Evolutionary conservation across 2,888 invertebrate species (phyloP), one percentile per base, ranked within the genome.

Genomic region (Athetis lepigone): DNA sequence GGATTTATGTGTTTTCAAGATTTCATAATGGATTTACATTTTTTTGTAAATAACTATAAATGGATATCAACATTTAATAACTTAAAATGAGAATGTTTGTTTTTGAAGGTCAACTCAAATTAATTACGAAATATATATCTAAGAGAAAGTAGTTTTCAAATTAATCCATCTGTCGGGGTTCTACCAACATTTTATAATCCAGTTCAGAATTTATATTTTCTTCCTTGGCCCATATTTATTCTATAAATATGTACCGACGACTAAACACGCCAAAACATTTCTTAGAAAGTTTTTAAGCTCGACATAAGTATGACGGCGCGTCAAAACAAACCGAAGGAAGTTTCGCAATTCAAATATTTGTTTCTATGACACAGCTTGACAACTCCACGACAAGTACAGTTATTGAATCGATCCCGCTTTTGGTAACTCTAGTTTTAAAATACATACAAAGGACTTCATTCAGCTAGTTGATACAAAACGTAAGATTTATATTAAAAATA

Each of bases 311-410:
- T 71, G 78, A 81, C 78, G 70, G 74, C 64, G 52, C 27, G 67
- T 81, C 79, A 81, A 73, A 83, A 78, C 79, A 81, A 50, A 50
- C 27, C 60, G 47, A 54, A 11, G 9, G 54, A 55, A 70, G 55
- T 64, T 64, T 49, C 36, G 8, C 45, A 60, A 27, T 37, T 40
- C 40, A 61, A 61, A 64, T 57, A 42, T 60, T 65, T 62, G 60
- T 67, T 61, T 50, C 19, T 51, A 45, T 62, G 54, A 45, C 29
- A 60, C 37, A 52, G n/a, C 3, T 9, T 33, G 33, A 33, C 33
- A 33, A 13, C 6, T 8, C 3, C n/a, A 39, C n/a, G 33, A 25
- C 25, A 39, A 45, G 0, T 5, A 21, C 21, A 18, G 11, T 37
- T 29, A 45, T 39, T 11, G 9, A 45, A 59, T 62, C 42, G 56